Conservation (phyloP, 2,888 invertebrate species). For the Hetaerina titia region DNA sequence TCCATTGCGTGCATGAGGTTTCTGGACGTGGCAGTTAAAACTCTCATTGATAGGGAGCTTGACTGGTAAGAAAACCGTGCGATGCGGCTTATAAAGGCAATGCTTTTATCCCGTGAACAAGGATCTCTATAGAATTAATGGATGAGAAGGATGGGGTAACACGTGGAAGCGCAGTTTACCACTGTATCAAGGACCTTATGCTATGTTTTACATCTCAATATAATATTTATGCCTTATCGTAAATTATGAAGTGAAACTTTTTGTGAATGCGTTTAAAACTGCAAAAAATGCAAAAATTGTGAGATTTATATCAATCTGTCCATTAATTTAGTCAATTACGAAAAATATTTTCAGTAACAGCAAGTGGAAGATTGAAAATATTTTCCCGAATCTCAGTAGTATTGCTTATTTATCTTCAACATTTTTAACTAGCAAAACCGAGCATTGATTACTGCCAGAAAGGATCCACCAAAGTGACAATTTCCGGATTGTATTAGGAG, state of each 20-base stretch:
- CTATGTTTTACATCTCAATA: neutral
- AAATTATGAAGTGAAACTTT: neutral
- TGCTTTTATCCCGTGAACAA: neutral
- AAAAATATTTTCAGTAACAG: neutral
- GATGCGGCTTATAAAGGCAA: neutral
- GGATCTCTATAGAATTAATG: neutral
- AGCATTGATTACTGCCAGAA: too few relatives aligned
- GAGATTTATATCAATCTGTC: neutral
- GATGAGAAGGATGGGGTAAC: too few relatives aligned
- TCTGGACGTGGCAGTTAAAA: neutral
- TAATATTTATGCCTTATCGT: neutral
- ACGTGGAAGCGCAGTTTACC: neutral
- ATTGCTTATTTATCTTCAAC: too few relatives aligned
- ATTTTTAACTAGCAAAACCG: too few relatives aligned
- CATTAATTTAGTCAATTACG: neutral
- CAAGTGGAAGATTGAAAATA: too few relatives aligned
- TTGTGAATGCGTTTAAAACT: neutral
- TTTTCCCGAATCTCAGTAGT: too few relatives aligned
- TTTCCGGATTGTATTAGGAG: too few relatives aligned
- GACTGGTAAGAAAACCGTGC: neutral
- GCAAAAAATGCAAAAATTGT: too few relatives aligned
- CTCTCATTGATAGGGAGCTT: neutral
- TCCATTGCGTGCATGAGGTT: too few relatives aligned
- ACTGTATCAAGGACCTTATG: neutral
- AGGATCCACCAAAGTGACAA: too few relatives aligned